Base-by-base conservation (phyloP, 2,113 vertebrate species). In the Tetrax tetrax region DNA sequence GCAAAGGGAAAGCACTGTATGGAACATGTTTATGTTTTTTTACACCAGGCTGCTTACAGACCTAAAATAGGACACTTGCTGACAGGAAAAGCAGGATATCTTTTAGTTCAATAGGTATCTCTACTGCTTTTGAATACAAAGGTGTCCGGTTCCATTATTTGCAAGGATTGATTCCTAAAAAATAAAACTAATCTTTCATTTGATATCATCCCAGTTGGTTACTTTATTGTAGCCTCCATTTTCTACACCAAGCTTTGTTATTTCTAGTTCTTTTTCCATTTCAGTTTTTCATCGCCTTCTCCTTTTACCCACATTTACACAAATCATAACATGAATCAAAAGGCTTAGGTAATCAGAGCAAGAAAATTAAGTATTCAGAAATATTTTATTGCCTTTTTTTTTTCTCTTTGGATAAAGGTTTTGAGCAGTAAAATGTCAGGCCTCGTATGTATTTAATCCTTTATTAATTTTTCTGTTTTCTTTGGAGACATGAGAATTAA, bases 161-260 rank as follows among this genome's bases (percentile, higher is more conserved):
- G 22, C 16, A 91, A 83, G 84, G 91, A 87, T 31, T 38, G 51
- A 47, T 96, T 92, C 8, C 70, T 94, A 47, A 70, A 10, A 41
- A 94, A 75, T 92, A 72, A 89, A 54, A 20, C 60, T 75, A 95
- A 80, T 63, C 51, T 69, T 86, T 78, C 33, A 80, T 94, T 95
- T 94, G 25, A 22, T 86, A 57, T 31, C 2, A 2, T 76, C 22
- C 68, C 47, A 70, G 37, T 50, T 68, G 37, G 25, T 82, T 72
- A 65, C 35, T 61, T 50, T 56, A 66, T 37, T 69, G 24, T 18
- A 89, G 48, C 16, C 22, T 83, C 47, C 19, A 61, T 23, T 48
- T 81, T 14, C 45, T 63, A 25, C 12, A 76, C 48, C 23, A 81
- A 75, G 9, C n/a, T 87, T 60, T 68, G 13, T 64, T 31, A 59